Conservation (phyloP, 2,797 vertebrate genomes). For the Coregonus ussuriensis region DNA sequence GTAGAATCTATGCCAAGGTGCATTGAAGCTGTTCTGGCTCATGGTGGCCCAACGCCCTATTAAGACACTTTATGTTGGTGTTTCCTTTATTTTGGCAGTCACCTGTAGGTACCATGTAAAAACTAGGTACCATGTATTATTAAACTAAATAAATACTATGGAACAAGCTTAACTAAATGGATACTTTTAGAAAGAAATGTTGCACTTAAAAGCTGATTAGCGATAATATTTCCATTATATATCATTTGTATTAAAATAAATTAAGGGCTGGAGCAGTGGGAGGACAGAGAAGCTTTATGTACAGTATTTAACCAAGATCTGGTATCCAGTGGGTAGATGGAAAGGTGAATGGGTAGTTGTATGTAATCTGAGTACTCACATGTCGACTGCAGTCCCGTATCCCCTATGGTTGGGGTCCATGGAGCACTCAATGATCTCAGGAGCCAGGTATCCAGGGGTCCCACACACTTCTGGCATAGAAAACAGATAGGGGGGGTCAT, state of each 20-base stretch:
- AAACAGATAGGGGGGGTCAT: not conserved
- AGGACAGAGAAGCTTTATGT: not conserved
- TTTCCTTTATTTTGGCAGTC: too few relatives aligned
- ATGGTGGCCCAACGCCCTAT: too few relatives aligned
- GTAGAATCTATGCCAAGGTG: too few relatives aligned
- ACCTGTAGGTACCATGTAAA: not conserved
- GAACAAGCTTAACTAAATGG: not conserved
- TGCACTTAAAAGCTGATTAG: not conserved
- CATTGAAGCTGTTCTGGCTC: too few relatives aligned
- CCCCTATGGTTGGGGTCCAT: conserved; percentile 89
- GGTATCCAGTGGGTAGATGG: not conserved
- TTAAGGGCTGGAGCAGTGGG: too few relatives aligned
- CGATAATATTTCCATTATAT: not conserved
- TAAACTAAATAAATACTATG: not conserved
- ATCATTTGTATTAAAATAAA: not conserved
- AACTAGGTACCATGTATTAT: not conserved
- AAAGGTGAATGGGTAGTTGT: not conserved
- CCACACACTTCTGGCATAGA: conserved; percentile 88
- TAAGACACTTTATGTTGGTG: too few relatives aligned
- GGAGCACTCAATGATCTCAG: conserved; percentile 95
- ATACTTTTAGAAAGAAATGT: not conserved
- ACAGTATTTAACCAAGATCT: not conserved
- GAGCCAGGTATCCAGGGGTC: conserved; percentile 94
- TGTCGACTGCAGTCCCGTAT: conserved; percentile 89
- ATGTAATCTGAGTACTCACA: conserved; percentile 78